phyloP scores from a whole-genome alignment of 2,797 vertebrate genomes.

The Pangasius krempfi region DNA sequence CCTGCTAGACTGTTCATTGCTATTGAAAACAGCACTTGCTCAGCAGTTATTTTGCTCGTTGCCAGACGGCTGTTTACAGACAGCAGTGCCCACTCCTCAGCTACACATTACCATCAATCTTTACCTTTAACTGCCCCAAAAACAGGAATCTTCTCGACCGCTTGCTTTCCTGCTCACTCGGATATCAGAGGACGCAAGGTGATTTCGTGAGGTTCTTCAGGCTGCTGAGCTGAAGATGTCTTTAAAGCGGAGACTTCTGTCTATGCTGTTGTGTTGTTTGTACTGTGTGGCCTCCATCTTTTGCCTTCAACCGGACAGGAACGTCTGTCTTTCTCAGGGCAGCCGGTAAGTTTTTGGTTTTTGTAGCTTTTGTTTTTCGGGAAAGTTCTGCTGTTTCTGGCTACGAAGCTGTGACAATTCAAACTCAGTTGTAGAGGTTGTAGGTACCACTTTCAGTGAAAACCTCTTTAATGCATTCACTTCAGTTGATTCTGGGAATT shows the following conservation, averaged over 20 bases:
- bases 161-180: not conserved
- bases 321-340: slow-evolving; percentile 68
- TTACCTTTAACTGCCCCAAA: slow-evolving; percentile 5
- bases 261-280: slow-evolving; percentile 76
- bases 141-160: slow-evolving; percentile 1
- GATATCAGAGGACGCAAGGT: not conserved
- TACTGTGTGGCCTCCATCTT: slow-evolving; percentile 77
- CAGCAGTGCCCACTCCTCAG: slow-evolving; percentile 44
- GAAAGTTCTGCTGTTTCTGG: not conserved
- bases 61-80: slow-evolving; percentile 59
- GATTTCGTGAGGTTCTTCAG: slow-evolving; percentile 18
- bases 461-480: not conserved
- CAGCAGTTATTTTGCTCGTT: slow-evolving; percentile 71
- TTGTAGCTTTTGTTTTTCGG: not conserved
- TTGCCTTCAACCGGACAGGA: slow-evolving; percentile 73
- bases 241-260: slow-evolving; percentile 72
- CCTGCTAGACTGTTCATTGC: slow-evolving; percentile 78
- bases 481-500: not conserved
- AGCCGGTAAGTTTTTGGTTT: slow-evolving; percentile 68
- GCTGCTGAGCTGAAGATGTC: slow-evolving; percentile 69
- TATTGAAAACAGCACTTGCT: slow-evolving; percentile 70
- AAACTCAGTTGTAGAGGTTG: not conserved
- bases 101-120: slow-evolving; percentile 13
- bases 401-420: not conserved
- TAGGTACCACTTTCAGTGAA: not conserved